Conservation (phyloP, 2,113 vertebrate genomes). For the Cricetomys ansorgei region DNA sequence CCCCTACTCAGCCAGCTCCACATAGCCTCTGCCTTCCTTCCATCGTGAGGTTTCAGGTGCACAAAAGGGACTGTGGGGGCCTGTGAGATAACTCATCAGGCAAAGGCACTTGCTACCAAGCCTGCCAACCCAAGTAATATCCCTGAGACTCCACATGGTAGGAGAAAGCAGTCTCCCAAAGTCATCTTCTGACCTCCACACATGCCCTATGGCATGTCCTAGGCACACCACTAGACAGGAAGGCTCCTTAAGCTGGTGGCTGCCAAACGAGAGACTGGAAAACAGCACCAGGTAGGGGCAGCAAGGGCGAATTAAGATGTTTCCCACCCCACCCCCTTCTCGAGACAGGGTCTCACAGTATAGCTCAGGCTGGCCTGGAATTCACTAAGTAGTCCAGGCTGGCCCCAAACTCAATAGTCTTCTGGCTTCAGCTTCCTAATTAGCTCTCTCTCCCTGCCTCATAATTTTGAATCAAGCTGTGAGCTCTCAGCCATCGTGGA, state of each 20-base stretch:
- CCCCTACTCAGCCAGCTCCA: neutral
- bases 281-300: neutral
- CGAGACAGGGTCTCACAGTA: neutral
- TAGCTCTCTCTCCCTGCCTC: neutral
- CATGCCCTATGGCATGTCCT: neutral
- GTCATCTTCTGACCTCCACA: neutral
- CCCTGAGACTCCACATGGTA: neutral
- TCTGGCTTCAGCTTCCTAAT: neutral
- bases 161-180: neutral
- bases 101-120: neutral
- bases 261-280: neutral
- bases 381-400: neutral
- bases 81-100: neutral
- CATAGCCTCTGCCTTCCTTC: neutral
- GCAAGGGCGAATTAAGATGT: neutral
- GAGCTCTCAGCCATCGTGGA: neutral
- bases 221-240: neutral
- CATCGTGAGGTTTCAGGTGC: neutral
- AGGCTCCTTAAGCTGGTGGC: neutral
- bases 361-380: neutral
- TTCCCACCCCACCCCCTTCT: neutral
- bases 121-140: neutral
- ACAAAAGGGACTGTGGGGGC: neutral
- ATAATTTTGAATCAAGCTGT: neutral
- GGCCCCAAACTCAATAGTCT: neutral